Percentiles rank a stretch among this genome's conserved stretches.
Evolutionary conservation across 1,140 invertebrate species (phyloP).

Genomic region (Aradophagus sp.): DNA sequence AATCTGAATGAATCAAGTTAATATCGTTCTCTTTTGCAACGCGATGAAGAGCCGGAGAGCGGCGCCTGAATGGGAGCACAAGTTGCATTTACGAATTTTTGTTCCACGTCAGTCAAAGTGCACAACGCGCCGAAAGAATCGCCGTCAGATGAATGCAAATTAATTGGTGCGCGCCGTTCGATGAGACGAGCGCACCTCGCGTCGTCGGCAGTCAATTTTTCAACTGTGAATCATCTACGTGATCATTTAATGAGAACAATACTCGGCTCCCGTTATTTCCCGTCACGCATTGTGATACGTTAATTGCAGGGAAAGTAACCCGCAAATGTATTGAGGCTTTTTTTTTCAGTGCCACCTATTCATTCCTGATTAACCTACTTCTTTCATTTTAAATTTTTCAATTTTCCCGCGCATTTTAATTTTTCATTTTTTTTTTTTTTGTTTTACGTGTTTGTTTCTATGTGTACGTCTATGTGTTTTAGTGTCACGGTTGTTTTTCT

Average conservation of each 20-base stretch:
- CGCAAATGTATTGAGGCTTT: conserved; percentile 12
- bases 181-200: conserved; percentile 32
- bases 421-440: too few species aligned
- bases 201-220: conserved; percentile 47
- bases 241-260: conserved; percentile 55
- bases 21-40: conserved; percentile 35
- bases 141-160: conserved; percentile 49
- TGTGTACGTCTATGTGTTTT: too few species aligned
- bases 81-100: conserved; percentile 50
- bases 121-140: conserved; percentile 41
- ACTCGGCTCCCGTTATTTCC: conserved; percentile 40
- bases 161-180: conserved; percentile 39
- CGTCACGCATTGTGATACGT: conserved; percentile 39
- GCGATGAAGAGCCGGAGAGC: conserved; percentile 39
- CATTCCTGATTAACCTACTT: too few species aligned
- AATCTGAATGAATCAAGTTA: conserved; percentile 39
- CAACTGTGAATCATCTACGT: conserved; percentile 32
- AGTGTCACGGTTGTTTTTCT: too few species aligned
- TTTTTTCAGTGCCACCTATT: too few species aligned
- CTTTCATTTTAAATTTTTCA: too few species aligned
- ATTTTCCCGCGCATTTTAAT: too few species aligned
- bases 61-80: conserved; percentile 44
- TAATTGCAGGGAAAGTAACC: conserved; percentile 46
- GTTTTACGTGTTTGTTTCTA: too few species aligned
- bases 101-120: conserved; percentile 47